phyloP scores from a whole-genome alignment of 2,113 vertebrate species.

The Phrynosoma blainvillii region DNA sequence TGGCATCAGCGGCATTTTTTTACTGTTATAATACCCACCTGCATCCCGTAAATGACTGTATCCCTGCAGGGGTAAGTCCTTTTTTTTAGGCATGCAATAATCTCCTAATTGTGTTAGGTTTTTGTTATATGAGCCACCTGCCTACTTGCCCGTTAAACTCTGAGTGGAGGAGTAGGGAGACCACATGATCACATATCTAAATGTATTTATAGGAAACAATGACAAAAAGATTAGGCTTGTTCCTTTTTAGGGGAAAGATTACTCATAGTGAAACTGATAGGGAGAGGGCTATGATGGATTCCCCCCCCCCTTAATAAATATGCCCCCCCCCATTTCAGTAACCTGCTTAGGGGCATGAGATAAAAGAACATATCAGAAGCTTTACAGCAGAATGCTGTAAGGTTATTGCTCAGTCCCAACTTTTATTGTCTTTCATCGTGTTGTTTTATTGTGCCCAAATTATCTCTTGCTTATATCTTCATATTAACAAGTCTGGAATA shows the following conservation, averaged over 20 bases:
- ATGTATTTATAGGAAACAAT: background rate
- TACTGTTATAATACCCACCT: too few relatives aligned
- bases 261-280: background rate
- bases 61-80: too few relatives aligned
- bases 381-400: background rate
- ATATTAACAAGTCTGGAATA: constrained; percentile 38
- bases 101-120: background rate
- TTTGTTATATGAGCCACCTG: background rate
- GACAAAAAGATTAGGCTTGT: background rate
- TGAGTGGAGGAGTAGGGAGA: too few relatives aligned
- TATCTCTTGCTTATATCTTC: background rate
- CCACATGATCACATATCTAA: background rate
- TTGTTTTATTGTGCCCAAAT: constrained; percentile 6
- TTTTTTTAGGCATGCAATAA: too few relatives aligned
- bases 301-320: background rate
- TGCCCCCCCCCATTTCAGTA: background rate
- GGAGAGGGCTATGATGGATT: background rate
- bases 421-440: constrained; percentile 44
- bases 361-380: background rate
- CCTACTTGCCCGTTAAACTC: background rate
- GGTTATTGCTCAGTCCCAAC: background rate
- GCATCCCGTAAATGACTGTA: too few relatives aligned
- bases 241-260: too few relatives aligned
- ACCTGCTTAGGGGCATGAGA: background rate
- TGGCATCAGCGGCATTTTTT: too few relatives aligned